phyloP scores from a whole-genome alignment of 2,888 invertebrate species.

The Nudaria mundana region DNA sequence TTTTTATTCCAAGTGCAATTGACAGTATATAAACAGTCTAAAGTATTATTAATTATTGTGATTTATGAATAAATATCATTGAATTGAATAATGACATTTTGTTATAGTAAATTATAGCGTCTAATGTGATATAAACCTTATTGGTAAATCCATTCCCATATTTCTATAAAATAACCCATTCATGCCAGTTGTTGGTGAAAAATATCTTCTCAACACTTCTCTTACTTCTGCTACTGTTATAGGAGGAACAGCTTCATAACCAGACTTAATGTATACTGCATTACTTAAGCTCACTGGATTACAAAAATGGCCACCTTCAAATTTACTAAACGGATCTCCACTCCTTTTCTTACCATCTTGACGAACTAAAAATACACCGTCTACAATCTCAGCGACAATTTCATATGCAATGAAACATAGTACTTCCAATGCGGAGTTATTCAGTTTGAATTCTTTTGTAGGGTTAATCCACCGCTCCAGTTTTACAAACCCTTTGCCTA shows the following conservation, averaged over 20 bases:
- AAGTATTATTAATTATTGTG: no score
- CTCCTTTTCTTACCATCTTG: slow-evolving; percentile 86
- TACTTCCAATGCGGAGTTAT: slow-evolving; percentile 86
- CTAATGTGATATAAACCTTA: slow-evolving; percentile 57
- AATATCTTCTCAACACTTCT: slow-evolving; percentile 90
- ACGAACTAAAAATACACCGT: slow-evolving; percentile 90
- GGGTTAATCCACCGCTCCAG: slow-evolving; percentile 84
- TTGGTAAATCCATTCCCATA: slow-evolving; percentile 67
- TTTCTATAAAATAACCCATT: slow-evolving; percentile 74
- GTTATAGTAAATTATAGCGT: background rate
- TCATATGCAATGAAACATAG: slow-evolving; percentile 94
- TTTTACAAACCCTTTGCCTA: slow-evolving; percentile 77
- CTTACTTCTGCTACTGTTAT: slow-evolving; percentile 90
- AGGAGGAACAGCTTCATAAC: slow-evolving; percentile 84
- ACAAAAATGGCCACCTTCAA: slow-evolving; percentile 83
- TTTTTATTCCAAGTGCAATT: no score
- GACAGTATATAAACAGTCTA: no score
- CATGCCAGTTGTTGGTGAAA: slow-evolving; percentile 82
- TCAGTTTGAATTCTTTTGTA: slow-evolving; percentile 82
- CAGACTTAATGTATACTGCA: slow-evolving; percentile 79
- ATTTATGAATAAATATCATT: no score
- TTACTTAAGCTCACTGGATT: slow-evolving; percentile 82
- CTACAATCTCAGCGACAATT: slow-evolving; percentile 93
- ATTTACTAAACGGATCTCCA: slow-evolving; percentile 86
- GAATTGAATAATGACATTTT: no score